Evolutionary conservation across 2,113 vertebrate genomes (phyloP), one percentile per base, ranked within the genome.

Genomic region (Ciconia stormi): DNA sequence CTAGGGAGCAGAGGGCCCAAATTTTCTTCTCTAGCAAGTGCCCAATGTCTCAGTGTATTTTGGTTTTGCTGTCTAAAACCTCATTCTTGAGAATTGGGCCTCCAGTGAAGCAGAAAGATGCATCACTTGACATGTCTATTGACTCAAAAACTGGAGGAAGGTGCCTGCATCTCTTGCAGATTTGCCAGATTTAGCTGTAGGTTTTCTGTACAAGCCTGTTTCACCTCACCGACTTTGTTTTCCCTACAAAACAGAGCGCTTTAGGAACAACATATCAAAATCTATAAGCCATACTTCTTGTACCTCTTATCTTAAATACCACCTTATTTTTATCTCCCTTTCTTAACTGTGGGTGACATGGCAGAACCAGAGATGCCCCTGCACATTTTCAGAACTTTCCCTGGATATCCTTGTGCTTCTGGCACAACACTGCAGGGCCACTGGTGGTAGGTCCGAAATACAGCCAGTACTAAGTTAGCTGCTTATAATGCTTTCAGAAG

Each of bases 101-200:
- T 93, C 14, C 53, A 89, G 40, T 2, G 53, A 83, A 92, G 89
- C 67, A 93, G 58, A 89, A 93, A 70, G 58, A 56, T 73, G 34
- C 30, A 61, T 30, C 77, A 21, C 20, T 62, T 86, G 79, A 82
- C 71, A 61, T 47, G 34, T 47, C n/a, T 82, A 61, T 52, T 95
- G 85, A 96, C 88, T 36, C 76, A 79, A 92, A 93, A 94, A 61
- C 74, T 72, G 14, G 50, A 92, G 44, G 27, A 93, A 89, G 79
- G 62, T 88, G 46, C 29, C 36, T 86, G 82, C 23, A 32, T 44
- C n/a, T 80, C 79, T 73, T 80, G 27, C 44, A 77, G 58, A 36
- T 80, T 76, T 92, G 14, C 50, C n/a, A 80, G 42, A 19, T 80
- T 56, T 80, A 69, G 53, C 44, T 73, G 58, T 49, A 70, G 21